These are phyloP conservation scores for Eupithecia dodoneata DNA, from an alignment of 2,888 invertebrate genomes.

Conservation along the genomic window DNA sequence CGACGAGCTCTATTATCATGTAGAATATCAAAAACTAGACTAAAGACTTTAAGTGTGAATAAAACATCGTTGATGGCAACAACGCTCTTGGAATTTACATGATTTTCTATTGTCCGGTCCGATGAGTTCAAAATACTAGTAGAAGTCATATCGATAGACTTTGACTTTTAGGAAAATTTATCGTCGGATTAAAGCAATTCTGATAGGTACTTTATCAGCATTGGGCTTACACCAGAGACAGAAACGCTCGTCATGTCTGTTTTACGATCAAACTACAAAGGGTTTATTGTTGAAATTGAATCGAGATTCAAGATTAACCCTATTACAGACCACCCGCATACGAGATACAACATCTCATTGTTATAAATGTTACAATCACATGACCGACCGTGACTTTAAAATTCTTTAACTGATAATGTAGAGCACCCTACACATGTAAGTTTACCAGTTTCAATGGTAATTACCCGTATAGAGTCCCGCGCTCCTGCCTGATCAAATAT, in stretches of 20 bases:
- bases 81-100: constrained; percentile 7
- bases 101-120: constrained; percentile 12
- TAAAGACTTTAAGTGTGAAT: not conserved
- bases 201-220: constrained; percentile 32
- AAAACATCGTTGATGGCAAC: not conserved
- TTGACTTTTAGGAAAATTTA: constrained; percentile 31
- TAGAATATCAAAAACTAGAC: not conserved
- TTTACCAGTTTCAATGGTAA: constrained; percentile 50
- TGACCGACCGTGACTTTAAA: constrained; percentile 42
- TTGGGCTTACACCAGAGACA: constrained; percentile 25
- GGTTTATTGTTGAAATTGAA: constrained; percentile 60
- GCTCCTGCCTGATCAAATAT: constrained; percentile 53
- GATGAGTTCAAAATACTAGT: not conserved
- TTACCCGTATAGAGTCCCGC: constrained; percentile 44
- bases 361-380: constrained; percentile 51
- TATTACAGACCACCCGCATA: constrained; percentile 73
- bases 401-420: constrained; percentile 28
- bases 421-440: constrained; percentile 5
- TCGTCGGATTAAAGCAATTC: constrained; percentile 27
- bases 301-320: constrained; percentile 69
- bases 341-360: constrained; percentile 48
- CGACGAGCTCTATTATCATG: not conserved
- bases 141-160: constrained; percentile 25
- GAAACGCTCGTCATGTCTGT: constrained; percentile 40
- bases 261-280: constrained; percentile 48